A percentile compares a stretch with the other conserved stretches of the same genome.
Evolutionary conservation across 2,888 invertebrate species (phyloP).

Genomic region (Lampropteryx suffumata): DNA sequence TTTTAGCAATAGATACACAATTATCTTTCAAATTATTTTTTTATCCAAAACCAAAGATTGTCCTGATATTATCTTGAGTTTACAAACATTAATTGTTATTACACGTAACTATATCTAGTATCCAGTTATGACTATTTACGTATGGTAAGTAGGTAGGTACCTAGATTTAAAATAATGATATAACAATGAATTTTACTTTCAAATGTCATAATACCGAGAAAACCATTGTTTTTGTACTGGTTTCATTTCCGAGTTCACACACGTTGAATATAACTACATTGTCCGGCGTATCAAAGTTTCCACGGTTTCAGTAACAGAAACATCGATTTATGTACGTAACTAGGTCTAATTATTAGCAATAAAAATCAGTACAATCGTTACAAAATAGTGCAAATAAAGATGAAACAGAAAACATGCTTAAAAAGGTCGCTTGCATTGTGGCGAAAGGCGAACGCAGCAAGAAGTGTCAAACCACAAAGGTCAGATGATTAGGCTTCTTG

Average conservation of each 20-base stretch:
- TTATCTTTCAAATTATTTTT: no score
- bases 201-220: slow-evolving; percentile 5
- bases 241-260: background rate
- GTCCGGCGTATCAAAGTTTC: no score
- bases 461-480: slow-evolving; percentile 8
- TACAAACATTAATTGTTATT: no score
- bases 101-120: no score
- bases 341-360: background rate
- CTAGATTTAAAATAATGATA: background rate
- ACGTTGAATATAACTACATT: background rate
- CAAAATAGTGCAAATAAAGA: slow-evolving; percentile 5
- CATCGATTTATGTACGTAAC: no score
- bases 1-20: no score
- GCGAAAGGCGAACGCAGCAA: slow-evolving; percentile 3
- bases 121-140: no score
- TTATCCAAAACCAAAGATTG: no score
- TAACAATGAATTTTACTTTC: slow-evolving; percentile 4
- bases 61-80: no score
- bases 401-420: slow-evolving; percentile 8
- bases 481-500: slow-evolving; percentile 12
- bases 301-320: no score
- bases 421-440: slow-evolving; percentile 6
- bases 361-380: background rate
- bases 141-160: background rate
- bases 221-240: background rate